Base-by-base conservation (phyloP, 1,140 invertebrate species). In the Calliopsis andreniformis region DNA sequence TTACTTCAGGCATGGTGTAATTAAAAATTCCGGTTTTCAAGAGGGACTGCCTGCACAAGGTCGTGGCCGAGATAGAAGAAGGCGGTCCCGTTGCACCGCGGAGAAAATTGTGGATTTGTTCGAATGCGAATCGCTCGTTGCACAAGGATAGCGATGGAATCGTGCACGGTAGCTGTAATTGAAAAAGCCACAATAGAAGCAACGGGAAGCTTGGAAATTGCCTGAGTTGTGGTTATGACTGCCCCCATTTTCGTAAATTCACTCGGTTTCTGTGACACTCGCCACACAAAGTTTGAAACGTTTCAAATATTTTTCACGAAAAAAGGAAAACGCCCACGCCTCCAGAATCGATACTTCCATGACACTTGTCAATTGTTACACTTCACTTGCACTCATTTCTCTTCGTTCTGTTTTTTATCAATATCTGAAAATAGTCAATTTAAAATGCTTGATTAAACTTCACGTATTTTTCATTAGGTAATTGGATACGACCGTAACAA, bases 21-120 rank as follows among this genome's bases (percentile, higher is more conserved):
- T 80, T 80, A 73, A 80, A 81, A 81, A 66, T 68, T 69, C 45
- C 55, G 43, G 23, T 69, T 43, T 12, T 51, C 12, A 45, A 7
- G n/a, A 2, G 1, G 16, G 16, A 10, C 25, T 28, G 6, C 30
- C 23, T 25, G 30, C n/a, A 18, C 45, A 25, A 25, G 56, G 3
- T 25, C 6, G 14, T 25, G 18, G 23, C 12, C 8, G 32, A 39
- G 32, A 39, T n/a, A 42, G 4, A 53, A 28, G 20, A 43, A 55
- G 32, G 32, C 7, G 25, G 1, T 4, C 0, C 28, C 7, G n/a
- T 6, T 3, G 7, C 20, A 32, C 12, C 20, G 18, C 1, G 28
- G 1, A n/a, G 1, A 51, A 47, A 25, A 58, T 28, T 23, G 25
- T 3, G 28, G 23, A 28, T 23, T 42, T 20, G 23, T 25, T 72